These are phyloP conservation scores for Aepyceros melampus DNA, from an alignment of 2,113 vertebrate genomes.

Conservation along the genomic window DNA sequence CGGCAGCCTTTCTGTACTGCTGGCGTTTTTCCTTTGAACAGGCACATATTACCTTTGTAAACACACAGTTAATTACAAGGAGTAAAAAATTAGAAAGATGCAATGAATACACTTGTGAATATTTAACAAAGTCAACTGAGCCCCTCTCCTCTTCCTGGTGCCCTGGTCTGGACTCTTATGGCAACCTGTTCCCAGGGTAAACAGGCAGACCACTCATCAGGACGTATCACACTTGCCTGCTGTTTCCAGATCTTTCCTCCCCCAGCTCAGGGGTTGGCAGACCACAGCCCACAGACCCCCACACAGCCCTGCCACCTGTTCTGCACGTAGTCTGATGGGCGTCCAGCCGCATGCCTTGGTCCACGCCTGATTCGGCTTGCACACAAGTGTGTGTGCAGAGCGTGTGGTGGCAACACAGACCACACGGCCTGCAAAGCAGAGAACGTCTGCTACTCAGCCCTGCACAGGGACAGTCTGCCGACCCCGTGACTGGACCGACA, in stretches of 20 bases:
- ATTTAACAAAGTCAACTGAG: not conserved
- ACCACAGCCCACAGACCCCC: not conserved
- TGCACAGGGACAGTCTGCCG: not conserved
- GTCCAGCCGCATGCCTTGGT: not conserved
- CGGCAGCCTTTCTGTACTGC: not conserved
- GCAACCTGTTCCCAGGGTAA: not conserved
- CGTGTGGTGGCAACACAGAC: not conserved
- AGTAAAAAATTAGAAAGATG: not conserved
- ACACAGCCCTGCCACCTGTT: not conserved
- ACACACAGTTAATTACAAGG: not conserved
- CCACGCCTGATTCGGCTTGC: not conserved
- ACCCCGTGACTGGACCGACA: not conserved
- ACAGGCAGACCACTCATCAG: not conserved
- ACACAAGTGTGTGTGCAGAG: not conserved
- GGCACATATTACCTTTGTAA: not conserved
- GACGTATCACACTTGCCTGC: too few species aligned
- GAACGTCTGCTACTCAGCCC: not conserved
- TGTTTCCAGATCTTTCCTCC: not conserved
- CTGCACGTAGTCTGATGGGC: not conserved
- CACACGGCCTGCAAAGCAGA: fast-evolving
- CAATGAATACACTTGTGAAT: not conserved
- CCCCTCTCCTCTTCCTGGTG: not conserved
- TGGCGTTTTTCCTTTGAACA: not conserved
- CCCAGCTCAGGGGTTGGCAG: not conserved
- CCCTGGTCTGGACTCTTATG: not conserved